Base-by-base conservation (phyloP, 2,888 invertebrate genomes). In the Lithophane socia region DNA sequence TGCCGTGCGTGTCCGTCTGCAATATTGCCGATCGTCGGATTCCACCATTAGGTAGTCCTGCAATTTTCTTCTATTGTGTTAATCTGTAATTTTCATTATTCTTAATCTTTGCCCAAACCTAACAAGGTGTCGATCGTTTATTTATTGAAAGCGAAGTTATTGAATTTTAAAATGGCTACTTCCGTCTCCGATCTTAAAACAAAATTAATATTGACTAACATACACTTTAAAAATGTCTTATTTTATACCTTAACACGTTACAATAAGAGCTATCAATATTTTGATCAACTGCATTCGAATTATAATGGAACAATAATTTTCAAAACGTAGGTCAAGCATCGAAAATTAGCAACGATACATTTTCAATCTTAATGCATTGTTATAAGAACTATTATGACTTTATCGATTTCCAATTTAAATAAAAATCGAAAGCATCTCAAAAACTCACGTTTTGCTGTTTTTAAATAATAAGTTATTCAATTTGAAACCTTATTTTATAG, bases 61-160 rank as follows among this genome's bases (percentile, higher is more conserved):
- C 3, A 37, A 37, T 5, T 49, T 54, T 54, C 54, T 21, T 54
- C n/a, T 0, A 54, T 10, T n/a, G 1, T 13, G 29, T 16, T 9
- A 9, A 16, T 74, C 24, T 49, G 3, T 21, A 24, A n/a, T 21
- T 70, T 49, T 0, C 16, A n/a, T 21, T 21, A 61, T 76, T 66
- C 68, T 75, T 94, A 92, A 56, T 94, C 94, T 94, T 70, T 94
- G 93, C 21, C 78, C 24, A 44, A 84, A 84, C 80, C 74, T 91
- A 92, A 93, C 92, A 91, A 94, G 92, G 94, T 94, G 95, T 94
- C 93, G 94, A 94, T 92, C 89, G 91, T 90, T 93, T 94, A 93
- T 93, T 93, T 94, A 94, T 95, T 88, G 93, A 90, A 88, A 87
- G 88, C 89, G 85, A 90, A 89, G 87, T 92, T 94, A 94, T 94